Conservation (phyloP, 2,113 vertebrate genomes). For the Cavia porcellus region DNA sequence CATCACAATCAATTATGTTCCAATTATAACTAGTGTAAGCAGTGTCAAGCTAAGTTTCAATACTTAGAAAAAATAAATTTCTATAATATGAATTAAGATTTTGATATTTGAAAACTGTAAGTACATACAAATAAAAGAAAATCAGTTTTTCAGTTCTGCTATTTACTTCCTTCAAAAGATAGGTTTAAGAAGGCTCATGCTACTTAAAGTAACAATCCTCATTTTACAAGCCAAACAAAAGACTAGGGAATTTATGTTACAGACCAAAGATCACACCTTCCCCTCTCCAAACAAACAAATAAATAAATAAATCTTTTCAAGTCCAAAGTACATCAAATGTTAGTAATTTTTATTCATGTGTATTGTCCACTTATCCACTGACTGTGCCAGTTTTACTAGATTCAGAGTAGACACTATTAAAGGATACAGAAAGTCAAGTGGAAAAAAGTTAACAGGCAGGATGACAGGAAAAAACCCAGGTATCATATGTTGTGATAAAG, state of each 20-base stretch:
- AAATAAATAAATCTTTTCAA: not conserved
- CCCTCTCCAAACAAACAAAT: not conserved
- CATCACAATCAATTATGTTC: not conserved
- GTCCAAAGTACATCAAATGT: not conserved
- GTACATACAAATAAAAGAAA: slow-evolving; percentile 11
- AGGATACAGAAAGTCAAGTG: not conserved
- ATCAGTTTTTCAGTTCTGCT: slow-evolving; percentile 34
- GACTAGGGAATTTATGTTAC: not conserved
- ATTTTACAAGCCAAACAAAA: slow-evolving; percentile 37
- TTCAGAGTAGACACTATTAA: not conserved
- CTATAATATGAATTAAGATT: not conserved
- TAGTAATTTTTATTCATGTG: not conserved
- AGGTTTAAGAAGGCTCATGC: slow-evolving; percentile 19
- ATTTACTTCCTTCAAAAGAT: not conserved
- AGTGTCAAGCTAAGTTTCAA: slow-evolving; percentile 8
- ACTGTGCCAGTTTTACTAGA: not conserved
- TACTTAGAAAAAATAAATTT: slow-evolving; percentile 42
- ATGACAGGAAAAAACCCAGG: not conserved
- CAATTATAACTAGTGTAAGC: not conserved
- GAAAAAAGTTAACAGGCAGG: not conserved
- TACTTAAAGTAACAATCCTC: slow-evolving; percentile 21
- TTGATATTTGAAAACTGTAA: not conserved
- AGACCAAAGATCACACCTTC: not conserved
- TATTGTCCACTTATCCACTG: not conserved
- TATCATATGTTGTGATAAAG: not conserved